Percentiles rank a stretch among this genome's conserved stretches.
phyloP scores from a whole-genome alignment of 2,888 invertebrate genomes.

The Pilophorus perplexus region DNA sequence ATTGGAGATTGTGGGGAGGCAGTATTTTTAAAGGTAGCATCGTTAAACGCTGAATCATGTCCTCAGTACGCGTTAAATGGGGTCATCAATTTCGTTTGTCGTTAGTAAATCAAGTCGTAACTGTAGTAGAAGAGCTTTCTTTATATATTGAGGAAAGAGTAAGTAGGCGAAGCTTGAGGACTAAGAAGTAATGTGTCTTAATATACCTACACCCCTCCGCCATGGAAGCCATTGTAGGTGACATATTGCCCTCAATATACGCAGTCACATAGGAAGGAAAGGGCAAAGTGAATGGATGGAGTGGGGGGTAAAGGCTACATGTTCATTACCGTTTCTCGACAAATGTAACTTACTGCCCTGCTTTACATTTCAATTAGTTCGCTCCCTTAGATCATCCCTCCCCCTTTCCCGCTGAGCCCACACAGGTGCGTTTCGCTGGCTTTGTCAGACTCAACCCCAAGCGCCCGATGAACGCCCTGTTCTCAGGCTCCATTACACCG shows the following conservation, averaged over 20 bases:
- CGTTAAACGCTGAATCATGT: too few species aligned
- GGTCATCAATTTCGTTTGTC: slow-evolving; percentile 25
- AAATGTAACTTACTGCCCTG: slow-evolving; percentile 35
- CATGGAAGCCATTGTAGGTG: slow-evolving; percentile 29
- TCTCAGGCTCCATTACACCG: neutral
- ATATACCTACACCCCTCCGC: slow-evolving; percentile 9
- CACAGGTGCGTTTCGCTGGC: neutral
- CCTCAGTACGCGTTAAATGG: slow-evolving; percentile 5
- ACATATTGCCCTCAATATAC: slow-evolving; percentile 28
- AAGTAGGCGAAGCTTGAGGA: slow-evolving; percentile 23
- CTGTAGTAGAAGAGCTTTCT: slow-evolving; percentile 19
- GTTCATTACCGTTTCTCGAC: slow-evolving; percentile 28
- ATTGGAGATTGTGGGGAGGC: too few species aligned
- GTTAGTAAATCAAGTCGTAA: slow-evolving; percentile 29
- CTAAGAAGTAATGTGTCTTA: slow-evolving; percentile 31
- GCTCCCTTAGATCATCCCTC: slow-evolving; percentile 10
- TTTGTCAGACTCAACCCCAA: neutral
- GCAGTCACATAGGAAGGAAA: neutral
- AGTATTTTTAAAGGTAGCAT: too few species aligned
- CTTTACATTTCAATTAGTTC: slow-evolving; percentile 37
- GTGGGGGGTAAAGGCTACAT: neutral
- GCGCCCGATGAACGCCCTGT: neutral
- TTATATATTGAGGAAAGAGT: slow-evolving; percentile 18
- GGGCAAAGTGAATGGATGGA: neutral
- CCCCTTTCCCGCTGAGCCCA: too few species aligned